phyloP scores from a whole-genome alignment of 2,888 invertebrate genomes.

The Brassicogethes aeneus region DNA sequence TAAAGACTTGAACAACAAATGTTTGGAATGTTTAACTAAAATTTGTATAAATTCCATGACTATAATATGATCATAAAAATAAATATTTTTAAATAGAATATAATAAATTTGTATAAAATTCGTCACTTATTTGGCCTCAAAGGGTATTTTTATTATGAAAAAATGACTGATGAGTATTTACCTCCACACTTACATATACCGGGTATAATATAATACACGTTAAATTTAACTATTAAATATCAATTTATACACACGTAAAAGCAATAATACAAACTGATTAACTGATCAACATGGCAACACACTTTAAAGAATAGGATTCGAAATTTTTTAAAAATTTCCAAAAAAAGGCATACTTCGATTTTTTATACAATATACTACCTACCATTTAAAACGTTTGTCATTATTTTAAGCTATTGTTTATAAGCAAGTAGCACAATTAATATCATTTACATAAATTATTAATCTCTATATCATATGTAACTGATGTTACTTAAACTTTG shows the following conservation, averaged over 20 bases:
- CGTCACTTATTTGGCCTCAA: slow-evolving; percentile 26
- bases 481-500: slow-evolving; percentile 25
- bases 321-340: too few species aligned
- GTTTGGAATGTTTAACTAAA: too few species aligned
- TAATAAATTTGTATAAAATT: slow-evolving; percentile 18
- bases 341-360: too few species aligned
- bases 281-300: slow-evolving; percentile 6
- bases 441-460: too few species aligned
- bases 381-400: too few species aligned
- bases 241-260: slow-evolving; percentile 8
- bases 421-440: too few species aligned
- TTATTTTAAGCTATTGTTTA: too few species aligned
- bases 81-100: slow-evolving; percentile 16
- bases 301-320: too few species aligned
- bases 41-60: too few species aligned
- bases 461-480: too few species aligned
- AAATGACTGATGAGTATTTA: slow-evolving; percentile 24
- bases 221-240: slow-evolving; percentile 13
- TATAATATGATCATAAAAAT: slow-evolving; percentile 11
- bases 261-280: not conserved
- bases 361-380: too few species aligned
- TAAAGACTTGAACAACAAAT: too few species aligned
- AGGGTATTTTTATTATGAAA: slow-evolving; percentile 13
- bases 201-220: not conserved
- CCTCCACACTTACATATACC: slow-evolving; percentile 4